Evolutionary conservation across 2,113 vertebrate genomes (phyloP), one percentile per base, ranked within the genome.

Genomic region (Misgurnus anguillicaudatus): DNA sequence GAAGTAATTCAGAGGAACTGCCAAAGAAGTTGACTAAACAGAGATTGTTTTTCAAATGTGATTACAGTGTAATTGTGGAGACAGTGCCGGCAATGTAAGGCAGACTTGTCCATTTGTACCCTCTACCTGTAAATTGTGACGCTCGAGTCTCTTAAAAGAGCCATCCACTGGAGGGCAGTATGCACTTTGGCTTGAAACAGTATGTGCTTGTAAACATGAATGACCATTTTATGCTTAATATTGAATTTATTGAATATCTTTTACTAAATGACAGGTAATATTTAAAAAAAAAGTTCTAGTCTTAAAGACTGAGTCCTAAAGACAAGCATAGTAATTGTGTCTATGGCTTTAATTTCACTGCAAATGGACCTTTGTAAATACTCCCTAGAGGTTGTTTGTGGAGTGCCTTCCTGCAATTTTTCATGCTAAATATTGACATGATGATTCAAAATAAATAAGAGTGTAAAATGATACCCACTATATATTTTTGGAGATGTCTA

Each of bases 401-500:
- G 85, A 90, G 90, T 91, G 91, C 92, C 91, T 92, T 92, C 84
- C 89, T 81, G 81, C 79, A 47, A 86, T 83, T 86, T 21, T 74
- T 75, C 75, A 78, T 89, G 83, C 51, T 73, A 66, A 57, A 47
- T 42, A 69, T 9, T 48, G 38, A 71, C 38, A 58, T 74, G 42
- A 70, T 24, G 60, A 81, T 83, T 72, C 74, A 71, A 80, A 51
- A 58, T 55, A 86, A 82, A 84, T 73, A 77, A 86, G 84, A 58
- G 82, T 88, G 82, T 88, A 78, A 62, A 77, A 85, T 83, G 84
- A 89, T 91, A 87, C 85, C 88, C 87, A 85, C 87, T 87, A 71
- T 92, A 86, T 91, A 93, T 92, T 92, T 92, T 92, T 92, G 87
- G 86, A 91, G 82, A 89, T 92, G 87, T 80, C 82, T 89, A 83